Percentiles rank a stretch among this genome's conserved stretches.
phyloP scores from a whole-genome alignment of 1,140 invertebrate genomes.

The Drosophila kohkoa region DNA sequence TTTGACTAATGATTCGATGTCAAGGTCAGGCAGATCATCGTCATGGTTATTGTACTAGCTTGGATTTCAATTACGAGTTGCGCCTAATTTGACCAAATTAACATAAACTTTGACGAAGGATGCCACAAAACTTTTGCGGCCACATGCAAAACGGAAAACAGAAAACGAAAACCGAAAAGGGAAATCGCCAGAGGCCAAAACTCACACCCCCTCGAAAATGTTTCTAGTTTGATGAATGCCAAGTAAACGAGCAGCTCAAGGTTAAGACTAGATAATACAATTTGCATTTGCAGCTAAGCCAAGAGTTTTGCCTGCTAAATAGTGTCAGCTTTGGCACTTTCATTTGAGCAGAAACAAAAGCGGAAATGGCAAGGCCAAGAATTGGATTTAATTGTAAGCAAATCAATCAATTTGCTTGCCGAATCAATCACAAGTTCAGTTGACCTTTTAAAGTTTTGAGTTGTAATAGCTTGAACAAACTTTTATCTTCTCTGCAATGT shows the following conservation, averaged over 20 bases:
- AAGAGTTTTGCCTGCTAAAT: too few species aligned
- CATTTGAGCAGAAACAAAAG: background rate
- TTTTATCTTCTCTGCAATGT: background rate
- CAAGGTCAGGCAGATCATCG: constrained; percentile 65
- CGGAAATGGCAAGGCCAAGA: background rate
- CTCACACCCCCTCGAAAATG: background rate
- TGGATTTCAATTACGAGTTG: constrained; percentile 74
- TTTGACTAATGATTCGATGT: constrained; percentile 74
- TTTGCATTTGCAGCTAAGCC: constrained; percentile 9
- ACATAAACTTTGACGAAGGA: constrained; percentile 77
- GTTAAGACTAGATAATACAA: constrained; percentile 8
- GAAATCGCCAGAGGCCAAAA: constrained; percentile 6
- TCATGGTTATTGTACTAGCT: constrained; percentile 52
- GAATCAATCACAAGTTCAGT: background rate
- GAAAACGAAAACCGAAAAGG: background rate
- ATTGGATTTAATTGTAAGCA: background rate
- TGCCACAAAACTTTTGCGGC: constrained; percentile 43
- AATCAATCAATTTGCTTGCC: constrained; percentile 3
- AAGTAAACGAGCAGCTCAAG: background rate
- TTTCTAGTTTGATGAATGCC: background rate
- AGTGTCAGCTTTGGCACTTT: too few species aligned
- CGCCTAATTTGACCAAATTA: constrained; percentile 75
- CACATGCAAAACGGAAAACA: background rate
- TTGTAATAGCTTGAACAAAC: background rate
- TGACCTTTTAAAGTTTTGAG: background rate